Percentiles rank a stretch among this genome's conserved stretches.
phyloP scores from a whole-genome alignment of 2,797 vertebrate species.

The Sebastes itinus region DNA sequence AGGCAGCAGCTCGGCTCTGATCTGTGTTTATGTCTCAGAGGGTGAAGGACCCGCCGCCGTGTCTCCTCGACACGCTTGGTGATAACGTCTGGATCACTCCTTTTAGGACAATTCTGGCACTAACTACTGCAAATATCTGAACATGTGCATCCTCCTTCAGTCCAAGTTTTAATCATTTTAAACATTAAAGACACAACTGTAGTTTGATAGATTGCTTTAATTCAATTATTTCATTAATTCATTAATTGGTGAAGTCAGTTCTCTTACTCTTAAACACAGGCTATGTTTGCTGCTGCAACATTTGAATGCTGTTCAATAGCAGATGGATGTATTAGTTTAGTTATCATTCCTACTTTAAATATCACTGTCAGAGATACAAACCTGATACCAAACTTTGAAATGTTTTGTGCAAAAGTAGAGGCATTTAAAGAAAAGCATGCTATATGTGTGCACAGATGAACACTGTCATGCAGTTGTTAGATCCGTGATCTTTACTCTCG shows the following conservation, averaged over 20 bases:
- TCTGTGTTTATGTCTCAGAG: constrained; percentile 4
- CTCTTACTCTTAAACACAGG: too few species aligned
- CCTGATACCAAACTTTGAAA: background rate
- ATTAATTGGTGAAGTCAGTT: background rate
- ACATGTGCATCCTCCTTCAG: background rate
- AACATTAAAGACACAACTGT: background rate
- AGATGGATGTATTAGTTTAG: too few species aligned
- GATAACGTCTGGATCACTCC: background rate
- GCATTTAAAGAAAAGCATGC: background rate
- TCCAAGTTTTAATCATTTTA: background rate
- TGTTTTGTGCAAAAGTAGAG: background rate
- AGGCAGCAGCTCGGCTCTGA: background rate
- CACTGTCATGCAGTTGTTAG: background rate
- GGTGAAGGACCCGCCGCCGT: background rate
- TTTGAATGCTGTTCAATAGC: background rate
- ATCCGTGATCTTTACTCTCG: background rate
- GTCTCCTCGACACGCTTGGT: background rate
- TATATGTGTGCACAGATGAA: background rate
- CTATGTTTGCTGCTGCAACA: background rate
- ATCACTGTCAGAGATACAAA: background rate
- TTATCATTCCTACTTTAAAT: background rate
- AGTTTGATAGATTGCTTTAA: background rate
- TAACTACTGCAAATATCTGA: background rate
- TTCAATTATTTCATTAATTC: background rate
- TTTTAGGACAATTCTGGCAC: constrained; percentile 1